phyloP scores from a whole-genome alignment of 2,113 vertebrate genomes.

The Saguinus midas region DNA sequence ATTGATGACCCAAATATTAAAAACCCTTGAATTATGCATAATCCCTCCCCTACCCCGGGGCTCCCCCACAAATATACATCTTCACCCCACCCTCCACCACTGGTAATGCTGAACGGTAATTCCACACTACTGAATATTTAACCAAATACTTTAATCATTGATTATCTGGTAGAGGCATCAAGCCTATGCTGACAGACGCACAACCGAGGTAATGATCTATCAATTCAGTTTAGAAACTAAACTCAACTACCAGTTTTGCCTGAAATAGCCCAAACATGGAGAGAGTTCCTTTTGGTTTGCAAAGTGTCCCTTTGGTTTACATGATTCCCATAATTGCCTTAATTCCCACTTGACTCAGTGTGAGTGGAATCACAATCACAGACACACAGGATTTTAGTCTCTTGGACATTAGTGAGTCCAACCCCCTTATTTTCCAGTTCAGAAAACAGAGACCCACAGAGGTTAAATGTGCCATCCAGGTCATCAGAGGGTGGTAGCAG shows the following conservation, averaged over 20 bases:
- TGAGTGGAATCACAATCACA: slow-evolving; percentile 45
- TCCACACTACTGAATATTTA: slow-evolving; percentile 52
- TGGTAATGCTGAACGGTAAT: slow-evolving; percentile 43
- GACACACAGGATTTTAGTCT: slow-evolving; percentile 48
- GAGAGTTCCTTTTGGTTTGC: too few species aligned
- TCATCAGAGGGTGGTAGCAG: background rate
- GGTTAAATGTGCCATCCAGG: background rate
- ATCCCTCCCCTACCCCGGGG: background rate
- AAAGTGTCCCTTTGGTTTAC: background rate
- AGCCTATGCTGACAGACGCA: slow-evolving; percentile 63
- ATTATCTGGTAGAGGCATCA: slow-evolving; percentile 61
- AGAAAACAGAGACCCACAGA: slow-evolving; percentile 34
- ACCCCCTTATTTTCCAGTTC: slow-evolving; percentile 39
- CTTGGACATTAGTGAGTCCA: slow-evolving; percentile 33
- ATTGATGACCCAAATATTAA: slow-evolving; percentile 55
- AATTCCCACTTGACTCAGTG: slow-evolving; percentile 48
- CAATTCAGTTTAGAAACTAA: slow-evolving; percentile 62
- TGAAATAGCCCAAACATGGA: slow-evolving; percentile 53
- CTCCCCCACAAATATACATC: background rate
- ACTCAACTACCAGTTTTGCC: slow-evolving; percentile 59
- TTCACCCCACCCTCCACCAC: background rate
- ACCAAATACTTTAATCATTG: slow-evolving; percentile 69
- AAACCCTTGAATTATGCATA: slow-evolving; percentile 56
- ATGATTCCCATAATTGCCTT: slow-evolving; percentile 38
- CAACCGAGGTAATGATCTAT: slow-evolving; percentile 55